Percentiles rank a stretch among this genome's conserved stretches.
These are phyloP conservation scores for Tychaedon coryphoeus DNA, from an alignment of 2,113 vertebrate genomes.

Conservation along the genomic window DNA sequence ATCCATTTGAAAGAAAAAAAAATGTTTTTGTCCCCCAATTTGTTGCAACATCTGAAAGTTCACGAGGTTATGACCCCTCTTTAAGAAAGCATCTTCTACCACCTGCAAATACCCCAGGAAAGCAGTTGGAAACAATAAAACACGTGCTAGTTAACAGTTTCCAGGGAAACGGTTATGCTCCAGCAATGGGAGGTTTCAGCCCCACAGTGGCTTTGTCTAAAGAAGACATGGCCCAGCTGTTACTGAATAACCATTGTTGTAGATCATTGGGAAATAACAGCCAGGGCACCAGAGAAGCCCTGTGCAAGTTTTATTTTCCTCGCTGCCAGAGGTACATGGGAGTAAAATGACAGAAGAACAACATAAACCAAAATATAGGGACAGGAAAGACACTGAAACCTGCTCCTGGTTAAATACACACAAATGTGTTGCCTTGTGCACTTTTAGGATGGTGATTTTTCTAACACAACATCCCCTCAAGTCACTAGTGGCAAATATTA, in stretches of 20 bases:
- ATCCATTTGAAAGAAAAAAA: conserved; percentile 70
- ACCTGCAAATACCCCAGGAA: conserved; percentile 83
- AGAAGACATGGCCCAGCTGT: conserved; percentile 82
- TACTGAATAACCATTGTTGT: conserved; percentile 77
- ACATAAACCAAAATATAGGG: background rate
- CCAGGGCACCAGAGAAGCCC: conserved; percentile 56
- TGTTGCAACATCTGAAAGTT: conserved; percentile 86
- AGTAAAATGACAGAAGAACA: conserved; percentile 16
- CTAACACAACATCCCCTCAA: background rate
- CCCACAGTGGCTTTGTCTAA: conserved; percentile 75
- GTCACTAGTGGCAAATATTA: background rate
- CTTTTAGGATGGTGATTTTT: background rate
- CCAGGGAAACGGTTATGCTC: conserved; percentile 85
- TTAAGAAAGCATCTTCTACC: conserved; percentile 76
- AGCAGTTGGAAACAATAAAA: conserved; percentile 86
- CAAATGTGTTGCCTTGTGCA: background rate
- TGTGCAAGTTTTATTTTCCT: conserved; percentile 34
- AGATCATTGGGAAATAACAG: conserved; percentile 75
- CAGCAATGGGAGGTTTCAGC: conserved; percentile 72
- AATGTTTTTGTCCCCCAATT: conserved; percentile 81
- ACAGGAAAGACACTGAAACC: background rate
- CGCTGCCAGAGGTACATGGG: background rate
- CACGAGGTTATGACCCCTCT: conserved; percentile 82
- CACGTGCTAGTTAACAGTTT: conserved; percentile 86
- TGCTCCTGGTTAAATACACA: background rate